Evolutionary conservation across 1,140 invertebrate species (phyloP).

Genomic region (Psilanteris sp.): DNA sequence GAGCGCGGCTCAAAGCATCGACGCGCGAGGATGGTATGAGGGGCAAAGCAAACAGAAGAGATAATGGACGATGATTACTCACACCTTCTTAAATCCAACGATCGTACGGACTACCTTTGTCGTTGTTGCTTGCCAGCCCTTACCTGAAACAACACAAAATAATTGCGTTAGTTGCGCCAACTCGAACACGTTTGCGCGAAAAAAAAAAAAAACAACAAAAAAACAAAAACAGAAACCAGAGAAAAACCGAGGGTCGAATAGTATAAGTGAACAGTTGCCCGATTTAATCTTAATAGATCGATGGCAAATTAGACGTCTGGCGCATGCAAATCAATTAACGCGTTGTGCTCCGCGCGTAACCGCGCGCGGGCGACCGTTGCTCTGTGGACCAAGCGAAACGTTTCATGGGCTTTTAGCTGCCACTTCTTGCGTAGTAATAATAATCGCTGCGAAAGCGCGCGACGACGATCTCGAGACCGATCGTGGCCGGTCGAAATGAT

Average conservation of each 20-base stretch:
- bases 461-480: too few species aligned
- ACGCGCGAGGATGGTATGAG: conserved; percentile 59
- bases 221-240: too few species aligned
- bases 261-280: conserved; percentile 33
- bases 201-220: too few species aligned
- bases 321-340: conserved; percentile 48
- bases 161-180: conserved; percentile 70
- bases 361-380: too few species aligned
- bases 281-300: conserved; percentile 34
- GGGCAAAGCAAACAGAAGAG: conserved; percentile 70
- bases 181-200: conserved; percentile 28
- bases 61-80: conserved; percentile 75
- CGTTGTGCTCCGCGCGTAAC: conserved; percentile 14
- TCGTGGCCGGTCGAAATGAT: too few species aligned
- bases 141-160: conserved; percentile 77
- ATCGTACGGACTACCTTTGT: conserved; percentile 46
- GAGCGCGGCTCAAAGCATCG: conserved; percentile 29
- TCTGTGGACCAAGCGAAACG: conserved; percentile 29
- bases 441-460: too few species aligned
- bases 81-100: conserved; percentile 61
- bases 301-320: conserved; percentile 32
- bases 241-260: too few species aligned
- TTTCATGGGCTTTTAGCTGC: conserved; percentile 38
- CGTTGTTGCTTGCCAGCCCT: conserved; percentile 48
- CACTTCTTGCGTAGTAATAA: conserved; percentile 20